Percentiles rank a stretch among this genome's conserved stretches.
phyloP scores from a whole-genome alignment of 1,140 invertebrate genomes.

The Ectropis grisescens region DNA sequence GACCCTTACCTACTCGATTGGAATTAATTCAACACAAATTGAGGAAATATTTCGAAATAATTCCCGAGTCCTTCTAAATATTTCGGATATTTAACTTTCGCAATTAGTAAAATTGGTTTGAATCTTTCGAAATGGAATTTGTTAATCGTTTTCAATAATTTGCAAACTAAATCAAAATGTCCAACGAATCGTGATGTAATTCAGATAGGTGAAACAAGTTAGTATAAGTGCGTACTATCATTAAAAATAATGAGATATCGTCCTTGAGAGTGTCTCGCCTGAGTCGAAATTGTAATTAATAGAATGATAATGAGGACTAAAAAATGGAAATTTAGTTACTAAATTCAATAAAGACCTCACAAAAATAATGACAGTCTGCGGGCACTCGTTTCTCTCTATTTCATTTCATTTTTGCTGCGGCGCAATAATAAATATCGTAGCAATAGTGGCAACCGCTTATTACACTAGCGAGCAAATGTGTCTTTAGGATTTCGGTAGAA shows the following conservation, averaged over 20 bases:
- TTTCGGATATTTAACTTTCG: slow-evolving; percentile 15
- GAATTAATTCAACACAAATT: slow-evolving; percentile 7
- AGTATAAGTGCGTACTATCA: slow-evolving; percentile 4
- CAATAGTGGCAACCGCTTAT: slow-evolving; percentile 2
- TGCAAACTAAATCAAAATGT: slow-evolving; percentile 10
- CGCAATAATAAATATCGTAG: no score
- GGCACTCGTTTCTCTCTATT: not conserved
- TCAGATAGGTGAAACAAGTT: slow-evolving; percentile 3
- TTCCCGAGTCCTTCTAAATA: not conserved
- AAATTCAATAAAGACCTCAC: no score
- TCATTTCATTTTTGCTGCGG: not conserved
- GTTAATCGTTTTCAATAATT: slow-evolving; percentile 8
- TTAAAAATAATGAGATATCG: slow-evolving; percentile 6
- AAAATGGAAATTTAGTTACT: no score
- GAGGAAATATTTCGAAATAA: not conserved
- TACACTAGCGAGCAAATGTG: slow-evolving; percentile 10
- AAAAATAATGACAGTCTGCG: not conserved
- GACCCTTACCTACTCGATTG: slow-evolving; percentile 1
- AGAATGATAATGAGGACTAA: no score
- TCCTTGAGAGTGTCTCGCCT: no score
- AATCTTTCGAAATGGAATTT: slow-evolving; percentile 10
- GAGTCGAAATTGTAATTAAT: no score
- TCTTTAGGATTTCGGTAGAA: slow-evolving; percentile 21
- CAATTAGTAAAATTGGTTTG: slow-evolving; percentile 18
- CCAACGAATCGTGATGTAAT: slow-evolving; percentile 5